A percentile compares a stretch with the other conserved stretches of the same genome.
Evolutionary conservation across 1,140 invertebrate genomes (phyloP).

Genomic region (Asbolus verrucosus): DNA sequence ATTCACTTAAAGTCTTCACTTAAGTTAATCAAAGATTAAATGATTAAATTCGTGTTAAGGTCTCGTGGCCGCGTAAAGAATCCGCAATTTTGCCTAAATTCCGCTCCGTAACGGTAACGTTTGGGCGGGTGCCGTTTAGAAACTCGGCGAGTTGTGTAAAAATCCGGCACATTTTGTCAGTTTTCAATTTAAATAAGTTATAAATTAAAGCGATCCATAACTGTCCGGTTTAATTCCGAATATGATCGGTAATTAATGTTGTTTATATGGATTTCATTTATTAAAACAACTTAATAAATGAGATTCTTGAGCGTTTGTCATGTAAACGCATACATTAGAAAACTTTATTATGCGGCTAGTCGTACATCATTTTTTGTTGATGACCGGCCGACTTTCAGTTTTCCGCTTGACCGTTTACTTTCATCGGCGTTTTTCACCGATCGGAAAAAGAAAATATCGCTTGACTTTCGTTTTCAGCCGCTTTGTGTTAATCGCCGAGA

Average conservation of each 20-base stretch:
- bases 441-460: no score
- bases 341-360: slow-evolving; percentile 7
- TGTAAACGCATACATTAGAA: slow-evolving; percentile 21
- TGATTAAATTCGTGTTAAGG: no score
- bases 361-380: slow-evolving; percentile 26
- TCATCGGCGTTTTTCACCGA: no score
- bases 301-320: not conserved
- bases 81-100: no score
- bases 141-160: slow-evolving; percentile 13
- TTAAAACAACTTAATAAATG: slow-evolving; percentile 6
- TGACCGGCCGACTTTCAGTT: no score
- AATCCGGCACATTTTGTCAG: not conserved
- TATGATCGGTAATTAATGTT: slow-evolving; percentile 8
- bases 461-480: slow-evolving; percentile 39
- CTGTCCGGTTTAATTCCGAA: slow-evolving; percentile 9
- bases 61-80: no score
- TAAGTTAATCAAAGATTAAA: no score
- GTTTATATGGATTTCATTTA: not conserved
- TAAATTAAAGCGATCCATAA: slow-evolving; percentile 21
- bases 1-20: no score
- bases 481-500: slow-evolving; percentile 34
- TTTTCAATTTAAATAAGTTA: slow-evolving; percentile 36
- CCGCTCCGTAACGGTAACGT: no score
- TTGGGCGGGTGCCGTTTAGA: slow-evolving; percentile 6
- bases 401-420: not conserved